phyloP scores from a whole-genome alignment of 2,888 invertebrate genomes.

The Lasioglossum oenotherae region DNA sequence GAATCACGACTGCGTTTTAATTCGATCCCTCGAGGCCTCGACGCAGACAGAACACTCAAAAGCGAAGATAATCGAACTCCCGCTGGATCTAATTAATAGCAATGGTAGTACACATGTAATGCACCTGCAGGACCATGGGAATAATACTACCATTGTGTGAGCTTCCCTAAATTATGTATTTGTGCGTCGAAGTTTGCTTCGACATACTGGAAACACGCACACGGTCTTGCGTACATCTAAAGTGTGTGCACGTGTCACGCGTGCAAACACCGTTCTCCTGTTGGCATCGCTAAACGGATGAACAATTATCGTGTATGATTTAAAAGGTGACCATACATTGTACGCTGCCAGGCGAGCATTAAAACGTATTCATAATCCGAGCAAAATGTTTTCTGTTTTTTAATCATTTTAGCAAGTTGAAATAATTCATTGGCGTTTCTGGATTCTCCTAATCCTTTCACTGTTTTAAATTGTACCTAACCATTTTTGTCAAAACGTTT shows the following conservation, averaged over 20 bases:
- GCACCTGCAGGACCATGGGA: conserved; percentile 49
- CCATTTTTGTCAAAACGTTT: too few species aligned
- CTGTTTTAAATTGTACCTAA: too few species aligned
- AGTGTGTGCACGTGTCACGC: conserved; percentile 17
- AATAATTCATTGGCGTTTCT: too few species aligned
- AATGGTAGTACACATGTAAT: conserved; percentile 55
- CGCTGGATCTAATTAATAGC: conserved; percentile 67
- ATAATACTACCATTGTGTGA: conserved; percentile 40
- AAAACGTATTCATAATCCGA: neutral
- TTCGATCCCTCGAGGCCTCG: conserved; percentile 33
- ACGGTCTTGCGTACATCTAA: conserved; percentile 14
- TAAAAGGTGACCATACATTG: neutral
- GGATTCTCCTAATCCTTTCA: too few species aligned
- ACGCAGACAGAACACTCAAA: conserved; percentile 2
- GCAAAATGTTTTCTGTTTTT: too few species aligned
- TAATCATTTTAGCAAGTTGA: too few species aligned
- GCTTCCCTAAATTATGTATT: conserved; percentile 53
- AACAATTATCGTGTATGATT: neutral
- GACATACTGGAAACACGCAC: conserved; percentile 18
- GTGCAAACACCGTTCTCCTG: conserved; percentile 24
- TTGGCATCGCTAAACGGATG: conserved; percentile 8
- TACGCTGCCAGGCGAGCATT: neutral
- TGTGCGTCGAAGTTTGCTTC: conserved; percentile 49
- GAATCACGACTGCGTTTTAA: neutral
- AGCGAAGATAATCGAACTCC: conserved; percentile 57